These are phyloP conservation scores for Sternotherus odoratus DNA, from an alignment of 2,797 vertebrate genomes.

Conservation along the genomic window DNA sequence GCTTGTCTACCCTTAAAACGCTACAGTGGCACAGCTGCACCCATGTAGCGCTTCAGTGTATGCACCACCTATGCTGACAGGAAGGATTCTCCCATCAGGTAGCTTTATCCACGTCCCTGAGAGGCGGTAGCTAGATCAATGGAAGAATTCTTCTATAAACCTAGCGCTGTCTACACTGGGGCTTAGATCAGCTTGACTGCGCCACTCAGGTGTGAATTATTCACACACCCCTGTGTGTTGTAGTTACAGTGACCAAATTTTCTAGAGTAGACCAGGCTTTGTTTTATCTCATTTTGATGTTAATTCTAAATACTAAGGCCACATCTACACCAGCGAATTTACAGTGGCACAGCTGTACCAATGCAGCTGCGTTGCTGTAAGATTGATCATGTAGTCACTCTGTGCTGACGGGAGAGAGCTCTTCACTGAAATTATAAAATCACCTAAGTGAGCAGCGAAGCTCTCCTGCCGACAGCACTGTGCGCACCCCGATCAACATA, in stretches of 20 bases:
- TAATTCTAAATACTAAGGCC: neutral
- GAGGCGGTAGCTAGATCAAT: neutral
- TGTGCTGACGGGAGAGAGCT: too few relatives aligned
- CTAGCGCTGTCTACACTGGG: neutral
- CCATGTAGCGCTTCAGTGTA: neutral
- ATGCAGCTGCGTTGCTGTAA: too few relatives aligned
- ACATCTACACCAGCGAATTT: constrained; percentile 5
- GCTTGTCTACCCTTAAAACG: neutral
- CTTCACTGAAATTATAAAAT: too few relatives aligned
- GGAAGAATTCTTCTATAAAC: neutral
- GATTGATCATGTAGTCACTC: too few relatives aligned
- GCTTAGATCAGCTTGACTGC: neutral
- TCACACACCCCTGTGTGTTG: neutral
- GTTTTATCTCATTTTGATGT: constrained; percentile 6
- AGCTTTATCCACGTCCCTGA: neutral
- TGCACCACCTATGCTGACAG: neutral
- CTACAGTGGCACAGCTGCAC: neutral
- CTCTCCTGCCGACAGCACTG: too few relatives aligned
- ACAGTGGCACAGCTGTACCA: too few relatives aligned
- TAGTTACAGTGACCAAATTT: neutral
- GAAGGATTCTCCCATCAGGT: neutral
- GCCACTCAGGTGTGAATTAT: neutral
- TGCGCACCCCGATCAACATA: too few relatives aligned
- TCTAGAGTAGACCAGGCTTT: neutral
- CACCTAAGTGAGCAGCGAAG: too few relatives aligned